Evolutionary conservation across 2,113 vertebrate genomes (phyloP).

Genomic region (Merops nubicus): DNA sequence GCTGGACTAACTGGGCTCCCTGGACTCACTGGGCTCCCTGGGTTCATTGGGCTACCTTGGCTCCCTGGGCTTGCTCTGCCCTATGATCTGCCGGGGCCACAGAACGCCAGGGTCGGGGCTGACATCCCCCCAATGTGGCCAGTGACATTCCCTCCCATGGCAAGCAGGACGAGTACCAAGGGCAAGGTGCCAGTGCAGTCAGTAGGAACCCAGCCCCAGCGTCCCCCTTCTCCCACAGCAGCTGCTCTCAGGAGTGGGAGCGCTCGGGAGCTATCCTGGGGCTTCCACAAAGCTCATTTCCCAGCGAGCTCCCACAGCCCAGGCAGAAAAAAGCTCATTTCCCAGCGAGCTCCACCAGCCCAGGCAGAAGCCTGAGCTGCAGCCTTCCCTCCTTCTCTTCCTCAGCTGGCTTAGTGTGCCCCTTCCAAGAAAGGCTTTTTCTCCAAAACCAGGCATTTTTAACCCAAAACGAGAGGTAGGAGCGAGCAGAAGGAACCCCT

Average conservation of each 20-base stretch:
- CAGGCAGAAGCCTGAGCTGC: neutral
- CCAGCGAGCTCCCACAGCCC: neutral
- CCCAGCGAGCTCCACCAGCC: neutral
- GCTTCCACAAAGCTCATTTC: neutral
- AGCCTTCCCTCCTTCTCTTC: neutral
- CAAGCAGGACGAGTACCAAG: too few species aligned
- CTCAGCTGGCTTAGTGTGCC: neutral
- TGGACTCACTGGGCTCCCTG: neutral
- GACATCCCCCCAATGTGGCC: neutral
- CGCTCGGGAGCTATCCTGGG: neutral
- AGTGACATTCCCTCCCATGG: neutral
- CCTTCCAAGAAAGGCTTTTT: neutral
- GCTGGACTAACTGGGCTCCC: neutral
- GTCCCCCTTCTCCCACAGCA: too few species aligned
- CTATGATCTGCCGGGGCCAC: neutral
- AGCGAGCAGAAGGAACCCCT: neutral
- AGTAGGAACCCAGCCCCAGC: neutral
- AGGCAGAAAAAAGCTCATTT: too few species aligned
- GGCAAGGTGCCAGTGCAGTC: too few species aligned
- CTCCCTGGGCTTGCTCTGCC: neutral
- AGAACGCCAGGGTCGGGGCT: neutral
- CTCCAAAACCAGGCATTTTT: neutral
- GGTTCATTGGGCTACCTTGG: fast-evolving
- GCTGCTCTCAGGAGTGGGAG: too few species aligned
- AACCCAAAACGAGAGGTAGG: neutral